phyloP scores from a whole-genome alignment of 2,113 vertebrate species.

The Noctilio leporinus region DNA sequence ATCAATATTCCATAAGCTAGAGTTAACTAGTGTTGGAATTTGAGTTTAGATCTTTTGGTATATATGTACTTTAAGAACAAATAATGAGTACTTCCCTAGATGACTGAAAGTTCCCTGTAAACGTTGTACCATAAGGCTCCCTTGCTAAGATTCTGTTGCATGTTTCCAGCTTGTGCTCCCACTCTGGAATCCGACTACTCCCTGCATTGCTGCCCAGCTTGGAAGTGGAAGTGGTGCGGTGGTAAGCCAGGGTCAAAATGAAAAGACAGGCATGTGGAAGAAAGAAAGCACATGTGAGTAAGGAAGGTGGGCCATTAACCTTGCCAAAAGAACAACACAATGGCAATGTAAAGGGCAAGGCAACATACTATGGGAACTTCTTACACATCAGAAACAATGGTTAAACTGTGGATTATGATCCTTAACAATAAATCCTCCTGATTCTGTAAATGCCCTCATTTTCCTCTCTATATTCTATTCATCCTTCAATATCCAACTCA shows the following conservation, averaged over 20 bases:
- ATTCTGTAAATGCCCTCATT: background rate
- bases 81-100: background rate
- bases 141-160: background rate
- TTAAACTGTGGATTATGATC: too few species aligned
- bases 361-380: rapidly evolving
- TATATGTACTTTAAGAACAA: background rate
- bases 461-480: background rate
- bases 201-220: rapidly evolving
- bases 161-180: background rate
- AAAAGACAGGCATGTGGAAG: background rate
- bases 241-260: rapidly evolving
- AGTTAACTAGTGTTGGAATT: background rate
- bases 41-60: background rate
- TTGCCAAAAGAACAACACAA: background rate
- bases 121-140: too few species aligned
- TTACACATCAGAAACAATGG: background rate
- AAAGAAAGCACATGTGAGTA: rapidly evolving
- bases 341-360: rapidly evolving
- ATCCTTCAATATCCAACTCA: background rate
- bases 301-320: rapidly evolving
- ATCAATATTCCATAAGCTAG: background rate
- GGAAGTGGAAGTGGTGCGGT: rapidly evolving
- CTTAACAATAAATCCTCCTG: background rate
- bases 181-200: background rate
- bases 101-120: background rate